Evolutionary conservation across 2,888 invertebrate species (phyloP).

Genomic region (Catotricha subobsoleta): DNA sequence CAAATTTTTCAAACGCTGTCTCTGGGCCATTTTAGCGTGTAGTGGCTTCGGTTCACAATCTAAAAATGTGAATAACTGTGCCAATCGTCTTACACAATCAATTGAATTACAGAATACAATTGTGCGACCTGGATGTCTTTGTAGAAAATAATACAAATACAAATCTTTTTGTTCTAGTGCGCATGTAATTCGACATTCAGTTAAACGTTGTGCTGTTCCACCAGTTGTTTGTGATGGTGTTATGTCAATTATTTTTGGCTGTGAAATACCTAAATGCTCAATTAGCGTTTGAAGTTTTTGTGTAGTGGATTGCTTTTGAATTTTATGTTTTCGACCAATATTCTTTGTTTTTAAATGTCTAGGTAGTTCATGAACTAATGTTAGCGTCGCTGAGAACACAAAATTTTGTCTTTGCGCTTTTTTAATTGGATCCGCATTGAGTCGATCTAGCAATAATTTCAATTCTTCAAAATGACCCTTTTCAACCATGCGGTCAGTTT

Average conservation of each 20-base stretch:
- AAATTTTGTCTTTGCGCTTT: conserved; percentile 65
- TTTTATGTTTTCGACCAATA: conserved; percentile 25
- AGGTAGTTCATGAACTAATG: conserved; percentile 74
- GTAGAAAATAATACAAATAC: conserved; percentile 77
- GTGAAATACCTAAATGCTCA: conserved; percentile 63
- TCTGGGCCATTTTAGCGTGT: conserved; percentile 84
- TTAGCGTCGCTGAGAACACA: conserved; percentile 93
- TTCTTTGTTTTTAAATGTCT: conserved; percentile 38
- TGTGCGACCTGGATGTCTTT: conserved; percentile 72
- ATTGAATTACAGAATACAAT: conserved; percentile 91
- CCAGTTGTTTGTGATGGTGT: conserved; percentile 36
- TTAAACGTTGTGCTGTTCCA: conserved; percentile 65
- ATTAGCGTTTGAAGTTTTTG: conserved; percentile 63
- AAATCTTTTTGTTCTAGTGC: conserved; percentile 70
- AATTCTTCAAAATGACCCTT: conserved; percentile 90
- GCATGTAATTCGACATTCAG: conserved; percentile 69
- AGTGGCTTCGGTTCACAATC: conserved; percentile 58
- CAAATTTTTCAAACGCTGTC: conserved; percentile 81
- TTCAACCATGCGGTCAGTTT: conserved; percentile 97
- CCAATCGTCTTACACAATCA: conserved; percentile 70
- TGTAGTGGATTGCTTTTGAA: conserved; percentile 46
- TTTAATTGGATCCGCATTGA: conserved; percentile 51
- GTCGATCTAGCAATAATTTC: conserved; percentile 53
- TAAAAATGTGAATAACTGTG: conserved; percentile 48
- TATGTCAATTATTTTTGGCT: conserved; percentile 86